Evolutionary conservation across 2,113 vertebrate genomes (phyloP), one percentile per base, ranked within the genome.

Genomic region (Pachypanchax playfairii): DNA sequence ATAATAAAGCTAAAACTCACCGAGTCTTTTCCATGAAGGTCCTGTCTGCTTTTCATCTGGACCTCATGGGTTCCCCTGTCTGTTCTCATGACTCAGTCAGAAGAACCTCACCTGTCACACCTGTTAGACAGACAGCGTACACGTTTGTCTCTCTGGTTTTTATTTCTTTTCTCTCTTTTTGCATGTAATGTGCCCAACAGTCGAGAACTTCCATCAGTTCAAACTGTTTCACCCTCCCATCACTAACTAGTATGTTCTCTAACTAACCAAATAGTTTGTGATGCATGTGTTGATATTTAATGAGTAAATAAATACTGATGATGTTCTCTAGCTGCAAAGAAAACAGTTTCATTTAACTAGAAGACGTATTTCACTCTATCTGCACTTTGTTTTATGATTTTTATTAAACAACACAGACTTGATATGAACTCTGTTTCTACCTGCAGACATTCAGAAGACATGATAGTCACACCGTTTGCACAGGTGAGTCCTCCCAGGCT

Each of bases 401-500:
- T 3, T 36, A 4, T 35, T 36, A 10, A 33, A 6, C 8, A 5
- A 35, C 20, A 4, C 38, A 44, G 29, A 28, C 17, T 13, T 49
- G 11, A 8, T 62, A 2, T 69, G 13, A 64, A 2, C 56, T 71
- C 9, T 77, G n/a, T 79, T 65, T 31, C 77, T 31, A 47, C 14
- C 78, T 26, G 0, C 89, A 98, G 96, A 75, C 95, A 97, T 0
- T 94, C 94, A 86, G 96, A 97, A 92, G 96, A 98, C 93, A 91
- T 95, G 94, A 98, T 98, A 11, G 96, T 98, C 54, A 98, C 96
- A 0, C 95, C 96, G 0, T 98, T 98, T 42, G 96, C 95, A 70
- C 96, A 97, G 93, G 96, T 97, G 60, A 81, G 92, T 89, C 36
- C 14, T 31, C 29, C 25, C 36, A 62, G 22, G 17, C 24, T 22